A percentile compares a stretch with the other conserved stretches of the same genome.
Conservation (phyloP, 1,140 invertebrate genomes). For the Homalodisca vitripennis region DNA sequence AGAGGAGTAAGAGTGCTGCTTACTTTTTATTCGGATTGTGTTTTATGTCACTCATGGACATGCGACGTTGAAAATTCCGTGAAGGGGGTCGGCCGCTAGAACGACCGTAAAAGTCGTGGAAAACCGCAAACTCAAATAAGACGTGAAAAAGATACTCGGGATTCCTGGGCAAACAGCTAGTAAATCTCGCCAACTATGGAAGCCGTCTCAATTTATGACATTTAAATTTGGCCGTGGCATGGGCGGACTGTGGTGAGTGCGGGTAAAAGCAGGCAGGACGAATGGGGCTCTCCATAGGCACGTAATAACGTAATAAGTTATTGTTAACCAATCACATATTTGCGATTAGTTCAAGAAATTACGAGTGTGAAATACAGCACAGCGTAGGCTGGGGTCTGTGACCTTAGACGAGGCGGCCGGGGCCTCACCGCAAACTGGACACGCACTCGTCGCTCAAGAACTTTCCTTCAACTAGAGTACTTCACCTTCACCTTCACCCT, state of each 20-base stretch:
- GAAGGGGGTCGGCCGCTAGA: no score
- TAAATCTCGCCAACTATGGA: conserved; percentile 3
- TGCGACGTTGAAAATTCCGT: no score
- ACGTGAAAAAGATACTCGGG: neutral
- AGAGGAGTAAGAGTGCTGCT: no score
- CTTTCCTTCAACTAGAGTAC: no score
- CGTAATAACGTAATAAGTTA: conserved; percentile 26
- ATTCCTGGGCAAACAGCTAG: neutral
- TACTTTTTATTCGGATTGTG: no score
- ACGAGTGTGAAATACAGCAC: conserved; percentile 19
- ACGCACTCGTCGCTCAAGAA: no score
- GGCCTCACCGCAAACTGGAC: no score
- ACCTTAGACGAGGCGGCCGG: neutral
- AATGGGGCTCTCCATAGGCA: conserved; percentile 9
- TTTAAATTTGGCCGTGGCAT: conserved; percentile 7
- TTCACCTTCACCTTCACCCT: no score
- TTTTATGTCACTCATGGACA: no score
- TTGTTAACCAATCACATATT: conserved; percentile 27
- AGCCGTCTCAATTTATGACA: conserved; percentile 4
- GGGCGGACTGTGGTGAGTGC: neutral
- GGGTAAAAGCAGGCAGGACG: neutral
- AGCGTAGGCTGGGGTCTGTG: conserved; percentile 10
- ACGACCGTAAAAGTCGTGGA: neutral
- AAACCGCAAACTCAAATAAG: conserved; percentile 7
- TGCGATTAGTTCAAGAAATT: conserved; percentile 25